Conservation (phyloP, 23 tunicate species). For the Corella eumyota region DNA sequence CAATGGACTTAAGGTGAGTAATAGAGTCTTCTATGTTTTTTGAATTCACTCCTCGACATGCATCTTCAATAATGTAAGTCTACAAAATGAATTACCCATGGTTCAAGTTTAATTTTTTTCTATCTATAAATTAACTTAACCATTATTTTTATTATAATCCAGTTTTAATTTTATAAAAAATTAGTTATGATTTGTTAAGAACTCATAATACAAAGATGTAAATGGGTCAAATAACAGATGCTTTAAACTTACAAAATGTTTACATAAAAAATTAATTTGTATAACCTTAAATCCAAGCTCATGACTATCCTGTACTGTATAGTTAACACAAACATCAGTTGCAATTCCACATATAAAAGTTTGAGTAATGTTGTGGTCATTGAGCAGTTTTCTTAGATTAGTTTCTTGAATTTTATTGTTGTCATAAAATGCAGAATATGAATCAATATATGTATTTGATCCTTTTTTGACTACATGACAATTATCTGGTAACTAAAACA, state of each 20-base stretch:
- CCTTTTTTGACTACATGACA: conserved; percentile 48
- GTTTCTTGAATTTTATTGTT: conserved; percentile 54
- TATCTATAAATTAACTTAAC: too few relatives aligned
- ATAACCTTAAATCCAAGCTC: conserved; percentile 70
- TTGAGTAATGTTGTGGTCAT: too few relatives aligned
- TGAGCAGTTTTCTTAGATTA: conserved; percentile 13
- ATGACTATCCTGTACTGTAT: conserved; percentile 50
- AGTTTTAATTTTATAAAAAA: neutral
- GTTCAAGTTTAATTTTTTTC: too few relatives aligned
- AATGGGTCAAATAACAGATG: too few relatives aligned
- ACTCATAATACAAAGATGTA: too few relatives aligned
- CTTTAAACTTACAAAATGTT: too few relatives aligned
- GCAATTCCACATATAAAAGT: conserved; percentile 84
- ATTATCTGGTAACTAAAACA: conserved; percentile 29
- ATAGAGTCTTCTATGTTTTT: conserved; percentile 16
- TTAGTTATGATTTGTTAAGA: neutral
- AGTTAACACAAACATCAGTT: conserved; percentile 85
- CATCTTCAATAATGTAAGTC: conserved; percentile 71
- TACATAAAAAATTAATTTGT: too few relatives aligned
- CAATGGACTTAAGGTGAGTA: conserved; percentile 19
- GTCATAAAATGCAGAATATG: conserved; percentile 93
- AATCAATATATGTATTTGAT: conserved; percentile 24
- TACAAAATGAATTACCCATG: too few relatives aligned
- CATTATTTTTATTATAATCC: neutral
- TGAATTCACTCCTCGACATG: conserved; percentile 52